These are phyloP conservation scores for Merops nubicus DNA, from an alignment of 2,113 vertebrate species.

Conservation along the genomic window DNA sequence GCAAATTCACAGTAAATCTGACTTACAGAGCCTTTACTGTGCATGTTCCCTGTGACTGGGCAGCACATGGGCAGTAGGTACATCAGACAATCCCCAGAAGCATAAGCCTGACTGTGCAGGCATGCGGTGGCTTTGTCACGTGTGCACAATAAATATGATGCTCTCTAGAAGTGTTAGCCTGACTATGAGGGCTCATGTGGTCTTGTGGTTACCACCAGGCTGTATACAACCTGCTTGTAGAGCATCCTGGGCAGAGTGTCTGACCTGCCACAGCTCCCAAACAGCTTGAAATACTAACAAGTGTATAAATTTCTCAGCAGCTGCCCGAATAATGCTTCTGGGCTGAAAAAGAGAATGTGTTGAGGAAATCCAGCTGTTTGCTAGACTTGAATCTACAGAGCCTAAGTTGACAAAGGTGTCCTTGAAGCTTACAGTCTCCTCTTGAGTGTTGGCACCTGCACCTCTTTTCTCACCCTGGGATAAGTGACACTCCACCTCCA, in stretches of 20 bases:
- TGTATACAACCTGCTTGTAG: constrained; percentile 5
- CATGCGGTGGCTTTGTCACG: neutral
- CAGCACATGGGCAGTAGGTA: constrained; percentile 53
- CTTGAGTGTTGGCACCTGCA: neutral
- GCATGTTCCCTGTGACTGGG: neutral
- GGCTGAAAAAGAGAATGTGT: neutral
- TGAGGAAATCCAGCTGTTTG: neutral
- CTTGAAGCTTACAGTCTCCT: neutral
- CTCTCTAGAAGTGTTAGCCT: constrained; percentile 9
- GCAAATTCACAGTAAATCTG: constrained; percentile 41
- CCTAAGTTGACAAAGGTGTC: neutral
- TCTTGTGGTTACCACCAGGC: constrained; percentile 59
- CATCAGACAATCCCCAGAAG: constrained; percentile 35
- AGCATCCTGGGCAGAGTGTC: constrained; percentile 18
- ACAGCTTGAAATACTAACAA: constrained; percentile 43
- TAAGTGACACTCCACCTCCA: neutral
- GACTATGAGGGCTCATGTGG: constrained; percentile 9
- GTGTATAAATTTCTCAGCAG: neutral
- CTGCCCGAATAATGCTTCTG: neutral
- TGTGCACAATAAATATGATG: constrained; percentile 28
- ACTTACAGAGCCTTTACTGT: neutral
- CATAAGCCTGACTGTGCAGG: neutral
- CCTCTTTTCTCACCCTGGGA: neutral
- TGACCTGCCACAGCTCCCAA: neutral
- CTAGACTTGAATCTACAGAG: neutral